phyloP scores from a whole-genome alignment of 2,888 invertebrate species.

The Allophyes oxyacanthae region DNA sequence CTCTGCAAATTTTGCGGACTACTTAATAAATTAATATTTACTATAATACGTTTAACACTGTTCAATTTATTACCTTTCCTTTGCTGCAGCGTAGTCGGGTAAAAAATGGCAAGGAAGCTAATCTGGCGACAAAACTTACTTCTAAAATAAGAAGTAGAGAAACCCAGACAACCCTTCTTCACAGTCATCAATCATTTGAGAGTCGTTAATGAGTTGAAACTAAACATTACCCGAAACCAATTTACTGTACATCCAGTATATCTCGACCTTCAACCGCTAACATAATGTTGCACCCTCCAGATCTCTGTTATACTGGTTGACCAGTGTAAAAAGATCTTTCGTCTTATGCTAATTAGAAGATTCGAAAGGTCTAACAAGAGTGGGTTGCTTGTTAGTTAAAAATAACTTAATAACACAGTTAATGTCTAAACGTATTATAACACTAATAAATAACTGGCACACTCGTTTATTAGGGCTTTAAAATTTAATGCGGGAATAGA shows the following conservation, averaged over 20 bases:
- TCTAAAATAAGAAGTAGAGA: constrained; percentile 49
- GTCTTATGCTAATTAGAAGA: not conserved
- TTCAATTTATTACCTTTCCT: too few species aligned
- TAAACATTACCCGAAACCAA: constrained; percentile 73
- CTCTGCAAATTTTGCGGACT: too few species aligned
- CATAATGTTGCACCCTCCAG: constrained; percentile 44
- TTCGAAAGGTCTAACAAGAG: constrained; percentile 41
- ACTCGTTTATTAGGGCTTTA: constrained; percentile 77
- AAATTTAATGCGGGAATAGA: constrained; percentile 74
- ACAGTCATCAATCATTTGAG: constrained; percentile 73
- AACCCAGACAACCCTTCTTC: constrained; percentile 58
- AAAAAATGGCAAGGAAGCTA: constrained; percentile 10
- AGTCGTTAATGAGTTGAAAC: constrained; percentile 77
- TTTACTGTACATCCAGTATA: constrained; percentile 60
- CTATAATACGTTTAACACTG: too few species aligned
- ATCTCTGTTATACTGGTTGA: constrained; percentile 52
- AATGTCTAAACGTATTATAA: constrained; percentile 80
- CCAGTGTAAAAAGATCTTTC: constrained; percentile 55
- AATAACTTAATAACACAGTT: constrained; percentile 70
- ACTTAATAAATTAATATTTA: too few species aligned
- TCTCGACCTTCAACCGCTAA: constrained; percentile 50
- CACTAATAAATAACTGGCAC: constrained; percentile 78
- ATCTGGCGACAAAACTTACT: constrained; percentile 17
- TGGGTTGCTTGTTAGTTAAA: constrained; percentile 64
- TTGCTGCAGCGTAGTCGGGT: too few species aligned